A percentile compares a stretch with the other conserved stretches of the same genome.
phyloP scores from a whole-genome alignment of 1,140 invertebrate genomes.

The Papilio machaon region DNA sequence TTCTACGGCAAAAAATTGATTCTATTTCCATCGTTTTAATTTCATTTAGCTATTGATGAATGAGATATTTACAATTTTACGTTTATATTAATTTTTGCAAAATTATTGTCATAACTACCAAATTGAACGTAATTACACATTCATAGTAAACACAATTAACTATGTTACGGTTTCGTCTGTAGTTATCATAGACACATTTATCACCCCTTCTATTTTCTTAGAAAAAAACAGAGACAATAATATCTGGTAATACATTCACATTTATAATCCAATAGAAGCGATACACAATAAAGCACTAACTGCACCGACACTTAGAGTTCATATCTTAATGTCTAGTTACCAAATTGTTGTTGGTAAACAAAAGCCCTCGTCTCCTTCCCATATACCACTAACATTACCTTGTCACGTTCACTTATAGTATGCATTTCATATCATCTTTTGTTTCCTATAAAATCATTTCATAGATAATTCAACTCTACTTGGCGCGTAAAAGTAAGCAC shows the following conservation, averaged over 20 bases:
- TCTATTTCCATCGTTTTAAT: conserved; percentile 3
- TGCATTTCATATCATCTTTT: background rate
- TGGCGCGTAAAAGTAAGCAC: background rate
- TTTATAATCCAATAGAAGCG: conserved; percentile 26
- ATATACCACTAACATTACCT: conserved; percentile 10
- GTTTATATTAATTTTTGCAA: conserved; percentile 16
- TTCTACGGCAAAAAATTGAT: background rate
- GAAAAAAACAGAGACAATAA: too few relatives aligned
- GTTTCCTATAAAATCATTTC: background rate
- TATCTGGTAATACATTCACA: background rate
- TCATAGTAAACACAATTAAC: conserved; percentile 40
- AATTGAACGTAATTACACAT: conserved; percentile 39
- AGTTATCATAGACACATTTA: too few relatives aligned
- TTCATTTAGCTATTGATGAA: background rate
- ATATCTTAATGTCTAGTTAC: conserved; percentile 37
- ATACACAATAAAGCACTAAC: conserved; percentile 45
- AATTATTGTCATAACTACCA: conserved; percentile 39
- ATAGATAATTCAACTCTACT: background rate
- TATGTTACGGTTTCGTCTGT: conserved; percentile 45
- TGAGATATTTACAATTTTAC: background rate
- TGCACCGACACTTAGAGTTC: conserved; percentile 43
- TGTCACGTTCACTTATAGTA: background rate
- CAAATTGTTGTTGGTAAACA: conserved; percentile 30
- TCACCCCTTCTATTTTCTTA: too few relatives aligned
- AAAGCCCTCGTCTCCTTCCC: background rate